A percentile compares a stretch with the other conserved stretches of the same genome.
These are phyloP conservation scores for Aphidoletes aphidimyza DNA, from an alignment of 2,888 invertebrate genomes.

Conservation along the genomic window DNA sequence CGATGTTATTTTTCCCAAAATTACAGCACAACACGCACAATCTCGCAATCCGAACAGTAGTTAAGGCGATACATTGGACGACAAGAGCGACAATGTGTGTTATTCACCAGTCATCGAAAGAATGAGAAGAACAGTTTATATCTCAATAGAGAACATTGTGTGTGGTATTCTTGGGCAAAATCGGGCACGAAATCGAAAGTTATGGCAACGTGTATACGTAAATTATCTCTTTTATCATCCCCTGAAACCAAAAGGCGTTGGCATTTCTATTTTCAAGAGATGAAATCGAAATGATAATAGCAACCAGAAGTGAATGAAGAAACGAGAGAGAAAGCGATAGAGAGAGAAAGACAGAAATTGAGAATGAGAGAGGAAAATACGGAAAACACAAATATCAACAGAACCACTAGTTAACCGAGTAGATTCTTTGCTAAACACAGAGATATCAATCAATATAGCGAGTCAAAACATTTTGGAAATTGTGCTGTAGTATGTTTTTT, in stretches of 20 bases:
- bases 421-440: background rate
- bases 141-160: conserved; percentile 42
- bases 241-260: conserved; percentile 53
- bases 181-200: background rate
- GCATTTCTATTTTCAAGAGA: conserved; percentile 52
- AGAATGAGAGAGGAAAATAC: background rate
- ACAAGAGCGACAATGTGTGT: too few relatives aligned
- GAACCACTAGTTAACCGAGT: background rate
- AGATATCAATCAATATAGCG: background rate
- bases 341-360: background rate
- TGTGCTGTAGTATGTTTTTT: conserved; percentile 33
- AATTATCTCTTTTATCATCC: conserved; percentile 52
- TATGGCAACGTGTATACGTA: conserved; percentile 32
- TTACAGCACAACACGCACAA: conserved; percentile 32
- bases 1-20: background rate
- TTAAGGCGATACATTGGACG: too few relatives aligned
- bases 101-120: too few relatives aligned
- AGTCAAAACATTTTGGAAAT: background rate
- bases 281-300: conserved; percentile 51
- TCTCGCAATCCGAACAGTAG: background rate
- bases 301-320: conserved; percentile 1
- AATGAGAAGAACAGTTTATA: background rate
- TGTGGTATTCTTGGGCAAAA: conserved; percentile 1
- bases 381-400: background rate
- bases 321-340: background rate